Percentiles rank a stretch among this genome's conserved stretches.
Evolutionary conservation across 2,888 invertebrate genomes (phyloP).

Genomic region (Drosophila parthenogenetica): DNA sequence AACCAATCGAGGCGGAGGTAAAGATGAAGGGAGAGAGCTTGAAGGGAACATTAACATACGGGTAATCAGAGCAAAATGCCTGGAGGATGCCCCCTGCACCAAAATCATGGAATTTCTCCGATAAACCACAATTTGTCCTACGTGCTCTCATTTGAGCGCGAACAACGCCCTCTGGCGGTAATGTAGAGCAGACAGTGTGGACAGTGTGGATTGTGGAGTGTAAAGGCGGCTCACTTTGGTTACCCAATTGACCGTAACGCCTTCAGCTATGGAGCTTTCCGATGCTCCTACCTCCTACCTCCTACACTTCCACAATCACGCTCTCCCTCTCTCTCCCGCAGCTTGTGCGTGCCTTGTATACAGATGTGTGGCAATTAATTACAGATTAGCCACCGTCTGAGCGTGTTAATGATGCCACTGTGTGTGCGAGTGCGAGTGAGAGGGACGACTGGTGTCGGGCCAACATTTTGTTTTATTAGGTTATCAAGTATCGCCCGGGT

Average conservation of each 20-base stretch:
- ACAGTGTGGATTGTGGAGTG: slow-evolving; percentile 13
- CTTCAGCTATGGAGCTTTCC: slow-evolving; percentile 17
- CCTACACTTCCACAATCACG: not conserved
- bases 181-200: slow-evolving; percentile 5
- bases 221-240: slow-evolving; percentile 22
- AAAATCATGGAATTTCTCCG: not conserved
- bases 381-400: slow-evolving; percentile 70
- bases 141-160: slow-evolving; percentile 34
- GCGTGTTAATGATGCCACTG: slow-evolving; percentile 30
- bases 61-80: slow-evolving; percentile 5
- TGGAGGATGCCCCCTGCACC: not conserved
- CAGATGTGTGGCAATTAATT: slow-evolving; percentile 76
- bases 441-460: not conserved
- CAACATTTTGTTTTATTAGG: slow-evolving; percentile 60
- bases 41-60: slow-evolving; percentile 7
- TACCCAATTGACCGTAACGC: slow-evolving; percentile 47
- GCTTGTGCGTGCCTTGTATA: slow-evolving; percentile 61
- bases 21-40: too few relatives aligned
- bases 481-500: slow-evolving; percentile 51
- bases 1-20: not conserved
- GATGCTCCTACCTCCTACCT: too few relatives aligned
- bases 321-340: slow-evolving; percentile 3
- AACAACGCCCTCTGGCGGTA: slow-evolving; percentile 27
- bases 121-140: slow-evolving; percentile 17
- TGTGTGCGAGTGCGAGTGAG: too few relatives aligned